Percentiles rank a stretch among this genome's conserved stretches.
phyloP scores from a whole-genome alignment of 2,797 vertebrate species.

The Microchirus variegatus region DNA sequence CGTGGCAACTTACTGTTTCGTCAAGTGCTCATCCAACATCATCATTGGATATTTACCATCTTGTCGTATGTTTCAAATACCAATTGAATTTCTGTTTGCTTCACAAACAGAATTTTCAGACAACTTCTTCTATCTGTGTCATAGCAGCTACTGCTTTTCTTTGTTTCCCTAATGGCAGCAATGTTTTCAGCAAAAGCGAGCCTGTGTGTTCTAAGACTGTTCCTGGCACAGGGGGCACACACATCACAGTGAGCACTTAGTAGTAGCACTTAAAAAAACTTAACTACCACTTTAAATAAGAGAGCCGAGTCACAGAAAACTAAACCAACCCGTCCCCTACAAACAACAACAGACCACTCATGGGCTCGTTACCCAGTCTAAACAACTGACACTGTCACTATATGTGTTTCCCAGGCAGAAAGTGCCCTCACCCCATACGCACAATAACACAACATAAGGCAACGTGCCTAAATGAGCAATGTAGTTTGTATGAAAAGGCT shows the following conservation, averaged over 20 bases:
- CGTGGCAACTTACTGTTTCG: no score
- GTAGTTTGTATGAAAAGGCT: slow-evolving; percentile 65
- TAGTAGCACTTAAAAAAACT: not conserved
- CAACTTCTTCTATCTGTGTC: slow-evolving; percentile 18
- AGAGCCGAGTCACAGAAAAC: slow-evolving; percentile 26
- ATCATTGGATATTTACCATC: no score
- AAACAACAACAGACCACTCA: slow-evolving; percentile 24
- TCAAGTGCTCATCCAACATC: no score
- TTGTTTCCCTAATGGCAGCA: no score
- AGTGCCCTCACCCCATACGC: slow-evolving; percentile 27
- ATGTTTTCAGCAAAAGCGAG: no score
- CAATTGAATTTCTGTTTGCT: not conserved
- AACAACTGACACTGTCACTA: slow-evolving; percentile 37
- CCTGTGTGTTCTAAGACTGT: no score
- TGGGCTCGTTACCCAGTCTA: slow-evolving; percentile 44
- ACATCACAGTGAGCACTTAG: no score
- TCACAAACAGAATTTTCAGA: slow-evolving; percentile 1
- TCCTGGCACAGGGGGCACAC: no score
- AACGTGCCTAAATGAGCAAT: slow-evolving; percentile 67
- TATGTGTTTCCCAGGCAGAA: slow-evolving; percentile 41
- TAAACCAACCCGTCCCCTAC: slow-evolving; percentile 22
- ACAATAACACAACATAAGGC: slow-evolving; percentile 56
- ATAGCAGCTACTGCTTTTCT: not conserved
- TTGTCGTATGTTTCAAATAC: no score
- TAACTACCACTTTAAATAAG: not conserved